Conservation (phyloP, 23 tunicate species). For the Ascidia mentula region DNA sequence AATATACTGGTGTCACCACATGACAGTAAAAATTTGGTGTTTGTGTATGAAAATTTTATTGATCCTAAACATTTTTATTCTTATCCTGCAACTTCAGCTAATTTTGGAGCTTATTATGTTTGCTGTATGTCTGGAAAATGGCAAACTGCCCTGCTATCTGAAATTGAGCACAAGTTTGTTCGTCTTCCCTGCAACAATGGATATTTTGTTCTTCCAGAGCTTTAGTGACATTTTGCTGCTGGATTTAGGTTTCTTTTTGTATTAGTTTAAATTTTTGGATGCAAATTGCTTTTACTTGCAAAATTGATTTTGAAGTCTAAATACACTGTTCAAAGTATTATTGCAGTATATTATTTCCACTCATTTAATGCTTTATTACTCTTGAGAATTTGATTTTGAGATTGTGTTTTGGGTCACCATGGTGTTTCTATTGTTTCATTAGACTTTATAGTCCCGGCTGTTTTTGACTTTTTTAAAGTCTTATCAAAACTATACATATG, state of each 20-base stretch:
- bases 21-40: not conserved
- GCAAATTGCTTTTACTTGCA: conserved; percentile 1
- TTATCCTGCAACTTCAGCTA: conserved; percentile 1
- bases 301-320: not conserved
- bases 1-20: conserved; percentile 1
- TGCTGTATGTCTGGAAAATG: conserved; percentile 12
- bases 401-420: conserved; percentile 1
- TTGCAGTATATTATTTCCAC: not conserved
- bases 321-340: not conserved
- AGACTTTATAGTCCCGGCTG: not conserved
- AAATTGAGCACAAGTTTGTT: conserved; percentile 8
- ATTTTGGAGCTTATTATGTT: not conserved
- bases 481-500: too few relatives aligned
- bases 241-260: not conserved
- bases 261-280: not conserved
- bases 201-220: conserved; percentile 6
- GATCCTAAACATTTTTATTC: not conserved
- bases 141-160: conserved; percentile 11
- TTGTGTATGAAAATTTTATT: not conserved
- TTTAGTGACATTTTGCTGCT: not conserved
- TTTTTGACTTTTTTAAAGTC: not conserved
- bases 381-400: not conserved
- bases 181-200: conserved; percentile 8
- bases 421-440: not conserved
- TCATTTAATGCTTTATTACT: not conserved